phyloP scores from a whole-genome alignment of 2,888 invertebrate genomes.

The Ectobius pallidus region DNA sequence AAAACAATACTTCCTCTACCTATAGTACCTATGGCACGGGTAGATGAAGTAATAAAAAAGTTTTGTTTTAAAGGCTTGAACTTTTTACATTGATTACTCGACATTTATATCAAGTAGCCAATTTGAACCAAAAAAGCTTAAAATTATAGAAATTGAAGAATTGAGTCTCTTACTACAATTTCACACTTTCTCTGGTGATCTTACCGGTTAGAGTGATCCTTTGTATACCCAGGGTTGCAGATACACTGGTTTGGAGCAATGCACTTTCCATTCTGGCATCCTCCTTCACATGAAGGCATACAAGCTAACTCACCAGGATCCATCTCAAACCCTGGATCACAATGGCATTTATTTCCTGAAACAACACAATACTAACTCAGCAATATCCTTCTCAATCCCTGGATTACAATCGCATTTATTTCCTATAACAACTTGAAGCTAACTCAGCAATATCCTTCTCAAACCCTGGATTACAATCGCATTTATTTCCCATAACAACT shows the following conservation, averaged over 20 bases:
- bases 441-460: conserved; percentile 44
- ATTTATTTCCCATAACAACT: neutral
- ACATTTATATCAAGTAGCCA: too few species aligned
- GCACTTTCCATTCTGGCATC: conserved; percentile 60
- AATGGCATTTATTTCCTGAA: neutral
- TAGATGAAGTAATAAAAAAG: too few species aligned
- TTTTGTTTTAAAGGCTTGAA: too few species aligned
- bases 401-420: conserved; percentile 15
- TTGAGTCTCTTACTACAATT: too few species aligned
- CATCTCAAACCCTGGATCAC: conserved; percentile 38
- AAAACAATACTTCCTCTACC: too few species aligned
- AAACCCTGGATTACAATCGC: conserved; percentile 38
- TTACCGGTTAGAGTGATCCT: conserved; percentile 47
- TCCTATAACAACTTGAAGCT: too few species aligned
- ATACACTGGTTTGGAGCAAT: conserved; percentile 57
- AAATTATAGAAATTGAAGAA: too few species aligned
- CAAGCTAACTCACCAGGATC: conserved; percentile 49
- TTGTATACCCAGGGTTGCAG: conserved; percentile 45
- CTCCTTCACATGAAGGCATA: conserved; percentile 46
- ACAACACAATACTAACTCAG: too few species aligned
- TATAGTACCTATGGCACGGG: too few species aligned
- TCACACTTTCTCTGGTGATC: too few species aligned
- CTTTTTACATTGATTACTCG: too few species aligned
- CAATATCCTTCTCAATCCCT: conserved; percentile 42
- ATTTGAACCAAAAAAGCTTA: too few species aligned